phyloP scores from a whole-genome alignment of 2,888 invertebrate genomes.

The Abscondita cerata region DNA sequence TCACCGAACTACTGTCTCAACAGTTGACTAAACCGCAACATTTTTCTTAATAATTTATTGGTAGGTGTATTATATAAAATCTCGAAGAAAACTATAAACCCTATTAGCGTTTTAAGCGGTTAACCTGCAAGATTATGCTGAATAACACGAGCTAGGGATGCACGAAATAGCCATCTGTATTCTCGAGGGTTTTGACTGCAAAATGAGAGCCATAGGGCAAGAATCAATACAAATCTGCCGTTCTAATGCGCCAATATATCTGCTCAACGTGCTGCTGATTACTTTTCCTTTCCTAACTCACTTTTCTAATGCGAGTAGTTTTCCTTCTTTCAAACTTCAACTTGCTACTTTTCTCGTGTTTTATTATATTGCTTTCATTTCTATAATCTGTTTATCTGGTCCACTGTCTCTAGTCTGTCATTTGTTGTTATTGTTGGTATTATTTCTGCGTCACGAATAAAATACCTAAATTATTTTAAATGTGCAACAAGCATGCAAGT shows the following conservation, averaged over 20 bases:
- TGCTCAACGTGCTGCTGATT: conserved; percentile 50
- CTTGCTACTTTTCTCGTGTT: conserved; percentile 40
- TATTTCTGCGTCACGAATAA: conserved; percentile 33
- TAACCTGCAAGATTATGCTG: conserved; percentile 27
- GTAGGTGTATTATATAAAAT: conserved; percentile 20
- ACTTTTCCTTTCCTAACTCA: conserved; percentile 47
- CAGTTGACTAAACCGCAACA: conserved; percentile 18
- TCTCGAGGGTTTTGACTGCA: conserved; percentile 35
- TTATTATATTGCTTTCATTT: conserved; percentile 42
- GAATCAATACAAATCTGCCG: conserved; percentile 47
- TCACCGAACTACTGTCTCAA: conserved; percentile 21
- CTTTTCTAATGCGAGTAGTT: conserved; percentile 44
- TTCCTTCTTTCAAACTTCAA: conserved; percentile 37
- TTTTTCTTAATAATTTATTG: conserved; percentile 23
- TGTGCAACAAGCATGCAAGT: too few relatives aligned
- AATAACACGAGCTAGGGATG: conserved; percentile 25
- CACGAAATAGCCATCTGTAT: conserved; percentile 31
- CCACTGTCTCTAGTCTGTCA: conserved; percentile 36
- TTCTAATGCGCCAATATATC: conserved; percentile 49
- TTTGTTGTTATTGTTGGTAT: conserved; percentile 37
- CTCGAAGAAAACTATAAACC: conserved; percentile 13
- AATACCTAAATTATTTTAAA: too few relatives aligned
- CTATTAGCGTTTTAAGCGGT: conserved; percentile 25
- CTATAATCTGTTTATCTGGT: conserved; percentile 41
- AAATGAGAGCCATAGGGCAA: conserved; percentile 38